Evolutionary conservation across 2,797 vertebrate genomes (phyloP), one percentile per base, ranked within the genome.

Genomic region (Pseudochirops cupreus): DNA sequence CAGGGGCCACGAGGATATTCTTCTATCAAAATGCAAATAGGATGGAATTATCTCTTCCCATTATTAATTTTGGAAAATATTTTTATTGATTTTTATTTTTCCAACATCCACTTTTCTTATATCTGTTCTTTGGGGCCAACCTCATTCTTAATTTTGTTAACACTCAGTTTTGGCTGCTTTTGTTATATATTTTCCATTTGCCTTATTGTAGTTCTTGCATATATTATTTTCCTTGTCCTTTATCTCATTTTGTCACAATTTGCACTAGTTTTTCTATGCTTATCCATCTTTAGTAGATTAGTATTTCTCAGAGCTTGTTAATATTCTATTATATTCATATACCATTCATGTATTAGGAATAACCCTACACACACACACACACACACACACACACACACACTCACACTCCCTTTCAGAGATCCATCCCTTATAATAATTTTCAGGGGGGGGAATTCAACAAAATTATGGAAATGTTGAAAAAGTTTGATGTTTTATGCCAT

Each of bases 21-120:
- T 93, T 91, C 92, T 96, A 92, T 56, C 52, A 56, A 92, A 95
- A 91, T 97, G 95, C 0, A 93, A 95, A 92, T 39, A 56, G n/a
- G 21, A 90, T 50, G 96, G 3, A 39, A 91, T 33, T 91, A 95
- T 39, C 59, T 93, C 96, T 96, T 90, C 56, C 56, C 54, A 62
- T 31, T 54, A 14, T 10, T 54, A 13, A 1, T 95, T 90, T 92
- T 39, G 55, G 90, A 91, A 53, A 91, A 91, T 53, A 55, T 55
- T 55, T 87, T 87, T 50, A 87, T 50, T 87, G 74, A 24, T 21
- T 82, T 39, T 46, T 46, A 33, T 82, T 82, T 82, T 82, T 46
- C 24, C 7, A 82, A 24, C 18, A 82, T 18, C n/a, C 39, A 82
- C 46, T 82, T 74, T 82, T 82, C n/a, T 46, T n/a, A 46, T 82